Base-by-base conservation (phyloP, 2,113 vertebrate species). In the Antechinus stuartii region DNA sequence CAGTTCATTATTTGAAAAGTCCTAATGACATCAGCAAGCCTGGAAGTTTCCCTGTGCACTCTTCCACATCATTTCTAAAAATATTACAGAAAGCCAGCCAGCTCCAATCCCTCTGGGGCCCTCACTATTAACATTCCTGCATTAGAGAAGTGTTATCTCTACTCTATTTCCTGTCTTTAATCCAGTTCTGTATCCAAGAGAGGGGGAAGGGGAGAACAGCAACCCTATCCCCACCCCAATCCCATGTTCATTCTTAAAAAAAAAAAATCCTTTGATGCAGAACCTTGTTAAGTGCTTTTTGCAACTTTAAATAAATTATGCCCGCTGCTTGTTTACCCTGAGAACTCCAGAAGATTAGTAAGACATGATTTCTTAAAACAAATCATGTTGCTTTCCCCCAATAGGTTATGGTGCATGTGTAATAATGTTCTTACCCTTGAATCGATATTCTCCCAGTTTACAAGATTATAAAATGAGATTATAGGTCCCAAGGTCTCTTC, bases 231-330 rank as follows among this genome's bases (percentile, higher is more conserved):
- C 53, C 14, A 22, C n/a, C 27, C 19, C 49, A 90, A 50, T 91
- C 55, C 90, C 25, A 57, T 54, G 90, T 92, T 94, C 89, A 91
- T 56, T 94, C 53, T 91, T 92, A 90, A 96, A 96, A 35, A 57
- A 57, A 61, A 61, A 93, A 55, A 9, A 46, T 96, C 93, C n/a
- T 97, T 96, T 96, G 68, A 94, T 91, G 52, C 92, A 94, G 90
- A 96, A 95, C 8, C 47, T 95, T 91, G 55, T 94, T 93, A 95
- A 93, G 92, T 46, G 46, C 24, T 54, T 96, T 95, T 96, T 94
- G 53, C 95, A 93, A 42, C 19, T 97, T 97, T 96, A 97, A 93
- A 94, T 95, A 96, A 95, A 95, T 91, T 54, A 91, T 93, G 89
- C 53, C 9, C 53, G 47, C 92, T 90, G 47, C 52, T 96, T 97